Evolutionary conservation across 2,797 vertebrate genomes (phyloP).

Genomic region (Epinephelus malabaricus): DNA sequence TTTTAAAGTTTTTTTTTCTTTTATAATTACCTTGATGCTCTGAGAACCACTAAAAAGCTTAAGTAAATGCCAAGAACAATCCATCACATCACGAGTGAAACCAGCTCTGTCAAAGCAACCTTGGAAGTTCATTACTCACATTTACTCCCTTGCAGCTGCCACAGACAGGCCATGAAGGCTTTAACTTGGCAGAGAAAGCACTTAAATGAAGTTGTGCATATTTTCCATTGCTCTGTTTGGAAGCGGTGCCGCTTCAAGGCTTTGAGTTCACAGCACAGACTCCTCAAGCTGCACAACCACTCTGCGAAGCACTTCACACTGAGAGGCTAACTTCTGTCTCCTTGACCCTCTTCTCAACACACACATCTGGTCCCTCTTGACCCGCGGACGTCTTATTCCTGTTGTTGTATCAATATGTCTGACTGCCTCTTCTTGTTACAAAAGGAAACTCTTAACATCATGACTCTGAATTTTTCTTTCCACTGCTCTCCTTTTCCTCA

Average conservation of each 20-base stretch:
- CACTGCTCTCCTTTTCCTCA: constrained; percentile 11
- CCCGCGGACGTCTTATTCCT: constrained; percentile 15
- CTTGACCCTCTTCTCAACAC: constrained; percentile 11
- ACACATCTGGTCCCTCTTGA: constrained; percentile 43
- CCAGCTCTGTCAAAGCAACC: constrained; percentile 37
- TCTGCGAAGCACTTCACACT: not conserved
- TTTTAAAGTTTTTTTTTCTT: not conserved
- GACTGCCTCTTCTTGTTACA: constrained; percentile 1
- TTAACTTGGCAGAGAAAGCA: constrained; percentile 60
- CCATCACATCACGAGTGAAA: constrained; percentile 38
- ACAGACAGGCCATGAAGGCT: constrained; percentile 50
- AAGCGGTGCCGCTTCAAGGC: constrained; percentile 33
- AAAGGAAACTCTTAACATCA: constrained; percentile 2
- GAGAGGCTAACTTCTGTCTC: constrained; percentile 27
- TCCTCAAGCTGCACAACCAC: constrained; percentile 15
- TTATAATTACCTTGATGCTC: not conserved
- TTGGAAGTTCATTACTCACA: constrained; percentile 61
- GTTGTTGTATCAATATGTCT: constrained; percentile 8
- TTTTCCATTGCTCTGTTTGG: constrained; percentile 73
- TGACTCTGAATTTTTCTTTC: constrained; percentile 25
- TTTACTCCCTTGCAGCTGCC: constrained; percentile 55
- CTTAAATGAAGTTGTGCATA: constrained; percentile 68
- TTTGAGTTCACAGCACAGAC: constrained; percentile 29
- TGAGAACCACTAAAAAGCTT: not conserved
- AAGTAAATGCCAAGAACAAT: constrained; percentile 22